These are phyloP conservation scores for Listronotus oregonensis DNA, from an alignment of 1,140 invertebrate species.

Conservation along the genomic window DNA sequence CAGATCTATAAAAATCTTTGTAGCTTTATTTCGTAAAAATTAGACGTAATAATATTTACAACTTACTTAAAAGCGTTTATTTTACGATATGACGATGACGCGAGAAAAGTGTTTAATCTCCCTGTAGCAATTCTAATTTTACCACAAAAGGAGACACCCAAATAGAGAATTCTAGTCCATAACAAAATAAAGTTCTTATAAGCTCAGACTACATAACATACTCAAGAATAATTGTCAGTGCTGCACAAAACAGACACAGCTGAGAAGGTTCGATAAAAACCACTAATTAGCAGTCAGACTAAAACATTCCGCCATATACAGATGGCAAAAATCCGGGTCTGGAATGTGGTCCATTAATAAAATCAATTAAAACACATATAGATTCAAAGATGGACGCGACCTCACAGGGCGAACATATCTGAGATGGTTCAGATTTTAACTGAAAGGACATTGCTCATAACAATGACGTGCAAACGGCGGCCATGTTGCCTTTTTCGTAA, in stretches of 20 bases:
- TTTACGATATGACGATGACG: neutral
- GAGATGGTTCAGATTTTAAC: conserved; percentile 53
- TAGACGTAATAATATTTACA: conserved; percentile 4
- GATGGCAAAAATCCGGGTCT: conserved; percentile 44
- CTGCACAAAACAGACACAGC: conserved; percentile 18
- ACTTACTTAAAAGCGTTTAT: conserved; percentile 8
- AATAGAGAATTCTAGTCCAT: conserved; percentile 24
- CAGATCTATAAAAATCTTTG: no score
- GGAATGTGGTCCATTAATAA: conserved; percentile 47
- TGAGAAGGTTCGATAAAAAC: conserved; percentile 34
- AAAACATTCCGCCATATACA: conserved; percentile 37
- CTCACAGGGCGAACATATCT: conserved; percentile 48
- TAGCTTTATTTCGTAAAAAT: neutral
- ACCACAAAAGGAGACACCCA: conserved; percentile 16
- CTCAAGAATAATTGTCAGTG: conserved; percentile 26
- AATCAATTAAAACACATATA: conserved; percentile 47
- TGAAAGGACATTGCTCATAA: conserved; percentile 50
- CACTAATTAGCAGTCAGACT: conserved; percentile 38
- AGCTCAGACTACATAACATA: conserved; percentile 24
- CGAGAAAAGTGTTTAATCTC: conserved; percentile 6
- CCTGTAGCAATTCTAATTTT: conserved; percentile 7
- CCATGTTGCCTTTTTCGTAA: conserved; percentile 51
- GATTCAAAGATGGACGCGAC: conserved; percentile 48
- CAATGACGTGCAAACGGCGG: conserved; percentile 49
- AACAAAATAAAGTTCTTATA: conserved; percentile 42